Evolutionary conservation across 2,797 vertebrate species (phyloP), one percentile per base, ranked within the genome.

Genomic region (Lerista edwardsae): DNA sequence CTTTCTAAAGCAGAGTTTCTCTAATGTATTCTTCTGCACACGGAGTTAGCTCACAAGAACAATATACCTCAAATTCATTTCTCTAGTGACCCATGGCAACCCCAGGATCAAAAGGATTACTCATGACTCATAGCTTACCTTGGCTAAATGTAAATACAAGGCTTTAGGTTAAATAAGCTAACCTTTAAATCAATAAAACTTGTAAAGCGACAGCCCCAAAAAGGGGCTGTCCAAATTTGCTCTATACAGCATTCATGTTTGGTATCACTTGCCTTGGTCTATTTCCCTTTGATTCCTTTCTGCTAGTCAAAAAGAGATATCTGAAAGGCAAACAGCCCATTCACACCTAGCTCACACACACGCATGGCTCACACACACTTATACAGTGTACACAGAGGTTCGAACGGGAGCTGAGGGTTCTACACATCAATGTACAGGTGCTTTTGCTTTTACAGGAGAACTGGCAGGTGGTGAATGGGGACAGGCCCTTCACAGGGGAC

Each of bases 91-190:
- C 94, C 91, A 91, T 83, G 85, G 84, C 90, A 94, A 94, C 91
- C 92, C 86, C 83, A 64, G 92, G 93, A 94, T 95, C 94, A 93
- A 91, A 94, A 92, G 90, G 93, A 94, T 93, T 95, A 95, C 93
- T 91, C 7, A 75, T 94, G 93, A 95, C 91, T 95, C 91, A 79
- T 94, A 94, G 93, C 89, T 93, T 93, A 94, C 93, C 93, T 94
- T 93, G 91, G 89, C 89, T 89, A 93, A 92, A 90, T 93, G 91
- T 94, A 95, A 93, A 94, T 90, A 94, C 69, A 90, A 92, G 89
- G 94, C 89, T 93, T 92, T 92, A 90, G 91, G 93, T 93, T 94
- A 94, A 95, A 93, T 94, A 94, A 94, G 89, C 92, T 92, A 85
- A 90, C 92, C 88, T 90, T 91, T 93, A 91, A 69, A 94, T 93